Evolutionary conservation across 2,888 invertebrate species (phyloP).

Genomic region (Mesoligia furuncula): DNA sequence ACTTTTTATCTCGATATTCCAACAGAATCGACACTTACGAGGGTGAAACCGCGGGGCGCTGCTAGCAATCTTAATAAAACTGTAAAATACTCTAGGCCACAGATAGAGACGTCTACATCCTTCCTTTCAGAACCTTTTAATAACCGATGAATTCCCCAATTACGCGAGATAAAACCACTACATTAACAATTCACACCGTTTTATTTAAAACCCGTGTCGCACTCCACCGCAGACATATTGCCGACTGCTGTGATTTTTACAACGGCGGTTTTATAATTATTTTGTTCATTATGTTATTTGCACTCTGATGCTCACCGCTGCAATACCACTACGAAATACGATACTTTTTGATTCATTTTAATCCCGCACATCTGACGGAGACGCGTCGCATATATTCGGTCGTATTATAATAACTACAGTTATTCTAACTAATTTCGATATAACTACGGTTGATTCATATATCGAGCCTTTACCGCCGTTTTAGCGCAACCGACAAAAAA

Average conservation of each 20-base stretch:
- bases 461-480: too few relatives aligned
- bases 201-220: conserved; percentile 30
- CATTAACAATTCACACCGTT: conserved; percentile 41
- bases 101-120: neutral
- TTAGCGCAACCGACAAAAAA: too few relatives aligned
- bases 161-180: conserved; percentile 29
- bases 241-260: conserved; percentile 37
- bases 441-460: too few relatives aligned
- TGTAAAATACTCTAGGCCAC: neutral
- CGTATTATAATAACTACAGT: too few relatives aligned
- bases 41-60: too few relatives aligned
- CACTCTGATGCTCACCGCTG: conserved; percentile 14
- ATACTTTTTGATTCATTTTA: conserved; percentile 10
- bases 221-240: conserved; percentile 34
- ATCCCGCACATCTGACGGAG: neutral
- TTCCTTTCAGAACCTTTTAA: conserved; percentile 14
- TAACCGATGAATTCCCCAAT: conserved; percentile 19
- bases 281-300: conserved; percentile 40
- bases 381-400: neutral
- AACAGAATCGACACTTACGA: too few relatives aligned
- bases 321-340: conserved; percentile 10
- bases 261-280: conserved; percentile 35
- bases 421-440: too few relatives aligned
- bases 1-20: too few relatives aligned
- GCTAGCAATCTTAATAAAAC: neutral